Evolutionary conservation across 1,140 invertebrate species (phyloP), one percentile per base, ranked within the genome.

Genomic region (Drosophila carrolli): DNA sequence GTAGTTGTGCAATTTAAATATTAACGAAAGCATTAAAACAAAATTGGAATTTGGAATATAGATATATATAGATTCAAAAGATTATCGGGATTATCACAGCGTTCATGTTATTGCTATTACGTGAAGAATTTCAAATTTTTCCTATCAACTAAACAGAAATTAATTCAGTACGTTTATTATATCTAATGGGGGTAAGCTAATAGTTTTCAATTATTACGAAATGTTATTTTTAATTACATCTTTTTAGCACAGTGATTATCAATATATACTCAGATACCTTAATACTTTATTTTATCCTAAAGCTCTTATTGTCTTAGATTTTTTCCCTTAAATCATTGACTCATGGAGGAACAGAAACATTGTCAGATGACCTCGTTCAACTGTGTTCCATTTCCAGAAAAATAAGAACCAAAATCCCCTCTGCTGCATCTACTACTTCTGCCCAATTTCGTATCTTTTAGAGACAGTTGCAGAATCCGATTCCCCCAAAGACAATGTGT

Each of bases 321-420:
- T 47, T 56, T 65, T n/a, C 16, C 27, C 37, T 41, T 48, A 5
- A 29, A 48, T 19, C 29, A 48, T 29, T 19, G 43, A 29, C 59
- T 57, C 51, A 41, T 41, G 59, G n/a, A n/a, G 14, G n/a, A 41
- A 40, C 32, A 54, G 32, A 79, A 58, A 78, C 63, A 83, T 79
- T 71, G 44, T 75, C 61, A 58, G 58, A 71, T 84, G 81, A 83
- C 80, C 80, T 83, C 75, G 81, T 83, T 83, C 70, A 84, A 84
- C 80, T 55, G 23, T 70, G 59, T 75, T 68, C 77, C 77, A 79
- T 79, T 80, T 80, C 56, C 4, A 16, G 14, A 47, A 38, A 65
- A 50, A 23, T 23, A 38, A 66, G 14, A 65, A 48, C 14, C 11
- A 2, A 46, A 57, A 71, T 19, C 16, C 51, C 35, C 41, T 37